Conservation (phyloP, 2,113 vertebrate genomes). For the Phoxinus phoxinus region DNA sequence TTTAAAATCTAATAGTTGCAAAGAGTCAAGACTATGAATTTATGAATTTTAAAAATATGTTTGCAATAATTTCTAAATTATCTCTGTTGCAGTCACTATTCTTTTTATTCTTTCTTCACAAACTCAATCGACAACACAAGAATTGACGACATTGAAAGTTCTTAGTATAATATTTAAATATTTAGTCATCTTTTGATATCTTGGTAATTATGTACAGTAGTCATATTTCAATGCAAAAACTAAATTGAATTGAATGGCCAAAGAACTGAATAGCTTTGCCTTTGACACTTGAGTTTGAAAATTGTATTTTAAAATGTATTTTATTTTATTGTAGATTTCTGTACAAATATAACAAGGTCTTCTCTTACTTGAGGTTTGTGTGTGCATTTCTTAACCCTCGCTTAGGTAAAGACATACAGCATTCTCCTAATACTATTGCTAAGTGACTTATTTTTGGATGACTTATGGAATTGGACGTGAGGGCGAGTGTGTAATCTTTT, state of each 20-base stretch:
- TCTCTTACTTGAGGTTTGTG: not conserved
- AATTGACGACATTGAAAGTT: not conserved
- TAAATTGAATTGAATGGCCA: not conserved
- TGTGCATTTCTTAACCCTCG: not conserved
- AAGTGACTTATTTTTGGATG: conserved; percentile 1
- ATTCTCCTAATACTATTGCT: not conserved
- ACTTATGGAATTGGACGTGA: not conserved
- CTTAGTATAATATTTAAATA: too few species aligned
- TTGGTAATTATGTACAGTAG: not conserved
- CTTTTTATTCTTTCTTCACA: not conserved
- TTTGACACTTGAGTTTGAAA: not conserved
- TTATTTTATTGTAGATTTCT: not conserved
- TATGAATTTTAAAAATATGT: not conserved
- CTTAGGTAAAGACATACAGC: not conserved
- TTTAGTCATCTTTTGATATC: not conserved
- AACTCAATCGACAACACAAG: not conserved
- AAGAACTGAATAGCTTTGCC: not conserved
- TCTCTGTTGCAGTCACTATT: not conserved
- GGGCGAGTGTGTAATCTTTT: not conserved
- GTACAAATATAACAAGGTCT: not conserved
- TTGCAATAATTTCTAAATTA: not conserved
- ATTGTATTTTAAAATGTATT: not conserved
- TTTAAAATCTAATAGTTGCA: not conserved
- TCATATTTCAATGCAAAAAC: not conserved
- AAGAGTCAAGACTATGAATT: not conserved